These are phyloP conservation scores for Mustelus asterias DNA, from an alignment of 2,113 vertebrate species.

Conservation along the genomic window DNA sequence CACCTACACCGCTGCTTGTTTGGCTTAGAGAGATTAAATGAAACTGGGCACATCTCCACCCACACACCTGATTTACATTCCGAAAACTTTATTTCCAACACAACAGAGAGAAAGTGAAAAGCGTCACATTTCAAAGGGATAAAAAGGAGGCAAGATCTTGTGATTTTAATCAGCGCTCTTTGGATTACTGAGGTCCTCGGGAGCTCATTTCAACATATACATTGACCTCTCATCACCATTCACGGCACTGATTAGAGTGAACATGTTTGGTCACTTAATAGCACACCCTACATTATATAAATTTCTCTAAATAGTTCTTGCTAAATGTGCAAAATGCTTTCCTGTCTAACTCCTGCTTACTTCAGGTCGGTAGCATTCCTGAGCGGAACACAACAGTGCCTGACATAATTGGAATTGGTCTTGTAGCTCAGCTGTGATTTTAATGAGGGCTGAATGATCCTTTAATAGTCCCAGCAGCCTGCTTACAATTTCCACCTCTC, in stretches of 20 bases:
- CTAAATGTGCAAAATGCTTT: not conserved
- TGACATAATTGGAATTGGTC: slow-evolving; percentile 10
- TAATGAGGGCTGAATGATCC: slow-evolving; percentile 13
- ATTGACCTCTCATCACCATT: too few relatives aligned
- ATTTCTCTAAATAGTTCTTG: not conserved
- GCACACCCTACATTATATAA: not conserved
- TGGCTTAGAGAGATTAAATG: not conserved
- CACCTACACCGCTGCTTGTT: not conserved
- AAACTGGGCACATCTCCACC: slow-evolving; percentile 1
- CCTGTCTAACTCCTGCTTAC: not conserved
- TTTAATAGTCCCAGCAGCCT: slow-evolving; percentile 1
- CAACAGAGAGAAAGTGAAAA: not conserved
- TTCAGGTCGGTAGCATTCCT: not conserved
- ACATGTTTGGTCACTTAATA: not conserved
- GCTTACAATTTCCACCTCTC: slow-evolving; percentile 17
- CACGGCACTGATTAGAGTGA: not conserved
- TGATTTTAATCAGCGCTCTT: not conserved
- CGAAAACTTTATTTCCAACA: not conserved
- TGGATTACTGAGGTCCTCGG: too few relatives aligned
- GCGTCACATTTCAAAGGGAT: not conserved
- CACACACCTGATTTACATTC: not conserved
- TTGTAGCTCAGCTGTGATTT: not conserved
- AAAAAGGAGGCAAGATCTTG: not conserved
- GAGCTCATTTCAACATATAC: not conserved
- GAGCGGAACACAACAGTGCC: not conserved